A percentile compares a stretch with the other conserved stretches of the same genome.
Conservation (phyloP, 2,888 invertebrate genomes). For the Tetheella fluctuosa region DNA sequence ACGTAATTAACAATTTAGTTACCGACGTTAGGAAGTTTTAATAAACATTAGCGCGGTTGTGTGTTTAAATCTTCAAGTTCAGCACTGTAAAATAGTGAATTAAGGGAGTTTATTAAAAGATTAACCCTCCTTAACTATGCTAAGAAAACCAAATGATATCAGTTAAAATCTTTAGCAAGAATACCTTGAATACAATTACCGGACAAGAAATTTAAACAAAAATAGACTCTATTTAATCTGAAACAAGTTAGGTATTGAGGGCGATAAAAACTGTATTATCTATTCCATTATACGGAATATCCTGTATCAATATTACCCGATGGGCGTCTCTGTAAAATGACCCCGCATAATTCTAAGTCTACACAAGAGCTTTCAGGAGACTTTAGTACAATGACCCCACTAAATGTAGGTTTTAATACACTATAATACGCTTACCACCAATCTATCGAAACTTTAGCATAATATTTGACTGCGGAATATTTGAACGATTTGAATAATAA, state of each 20-base stretch:
- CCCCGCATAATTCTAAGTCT: conserved; percentile 18
- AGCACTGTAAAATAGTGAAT: background rate
- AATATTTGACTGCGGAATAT: background rate
- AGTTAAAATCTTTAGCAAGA: background rate
- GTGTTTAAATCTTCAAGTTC: background rate
- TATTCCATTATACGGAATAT: conserved; percentile 47
- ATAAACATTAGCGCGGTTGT: background rate
- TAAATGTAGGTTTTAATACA: conserved; percentile 13
- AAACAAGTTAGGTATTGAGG: conserved; percentile 23
- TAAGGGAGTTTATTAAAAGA: background rate
- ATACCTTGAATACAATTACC: background rate
- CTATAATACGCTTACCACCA: background rate
- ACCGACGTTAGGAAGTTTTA: background rate
- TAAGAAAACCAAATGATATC: background rate
- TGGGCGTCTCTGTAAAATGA: conserved; percentile 39
- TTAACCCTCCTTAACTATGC: background rate
- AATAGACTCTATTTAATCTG: conserved; percentile 8
- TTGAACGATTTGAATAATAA: background rate
- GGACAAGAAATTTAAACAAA: background rate
- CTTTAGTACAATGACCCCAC: conserved; percentile 21
- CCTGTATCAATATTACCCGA: conserved; percentile 39
- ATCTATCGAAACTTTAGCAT: background rate
- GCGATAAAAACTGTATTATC: conserved; percentile 46
- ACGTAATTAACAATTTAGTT: conserved; percentile 1
- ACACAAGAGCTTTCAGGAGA: conserved; percentile 19